Evolutionary conservation across 2,797 vertebrate genomes (phyloP), one percentile per base, ranked within the genome.

Genomic region (Neostethus bicornis): DNA sequence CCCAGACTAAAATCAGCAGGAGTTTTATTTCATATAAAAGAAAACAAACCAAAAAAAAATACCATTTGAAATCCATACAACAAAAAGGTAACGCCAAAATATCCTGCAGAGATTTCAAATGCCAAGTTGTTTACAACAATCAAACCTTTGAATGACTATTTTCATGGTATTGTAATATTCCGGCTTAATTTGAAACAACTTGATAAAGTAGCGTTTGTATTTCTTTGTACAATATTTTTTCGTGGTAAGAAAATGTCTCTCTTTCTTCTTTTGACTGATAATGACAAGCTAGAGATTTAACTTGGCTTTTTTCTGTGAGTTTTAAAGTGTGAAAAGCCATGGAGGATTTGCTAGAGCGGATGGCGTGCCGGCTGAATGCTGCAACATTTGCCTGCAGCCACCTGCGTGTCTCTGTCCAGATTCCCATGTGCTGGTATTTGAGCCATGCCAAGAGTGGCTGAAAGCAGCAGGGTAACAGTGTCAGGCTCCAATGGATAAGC

Each of bases 371-470:
- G 65, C 1, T 24, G 62, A 61, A 65, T 32, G 51, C 29, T 56
- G 61, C 51, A 56, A 66, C 60, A 59, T 69, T 79, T 51, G 72
- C 51, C 54, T 34, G 54, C 45, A 54, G 64, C 58, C 74, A 72
- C 74, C 74, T 72, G 81, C 14, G 52, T 63, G 64, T 49, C 50
- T 68, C 70, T 59, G 49, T 57, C 72, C 69, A 49, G 67, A 50
- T 68, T 63, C 35, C 50, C 32, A 31, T 61, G 77, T 51, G 65
- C 60, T 70, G 78, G 61, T 51, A 77, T 74, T 56, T 72, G 48
- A 79, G 58, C 29, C 45, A 45, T 37, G 74, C 73, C 66, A 49
- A 52, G 63, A 57, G 52, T 21, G 44, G 61, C 75, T 64, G 53
- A 72, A 57, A 75, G 60, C 75, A 68, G 71, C 71, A 54, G 52